Evolutionary conservation across 2,797 vertebrate species (phyloP), one percentile per base, ranked within the genome.

Genomic region (Tenualosa ilisha): DNA sequence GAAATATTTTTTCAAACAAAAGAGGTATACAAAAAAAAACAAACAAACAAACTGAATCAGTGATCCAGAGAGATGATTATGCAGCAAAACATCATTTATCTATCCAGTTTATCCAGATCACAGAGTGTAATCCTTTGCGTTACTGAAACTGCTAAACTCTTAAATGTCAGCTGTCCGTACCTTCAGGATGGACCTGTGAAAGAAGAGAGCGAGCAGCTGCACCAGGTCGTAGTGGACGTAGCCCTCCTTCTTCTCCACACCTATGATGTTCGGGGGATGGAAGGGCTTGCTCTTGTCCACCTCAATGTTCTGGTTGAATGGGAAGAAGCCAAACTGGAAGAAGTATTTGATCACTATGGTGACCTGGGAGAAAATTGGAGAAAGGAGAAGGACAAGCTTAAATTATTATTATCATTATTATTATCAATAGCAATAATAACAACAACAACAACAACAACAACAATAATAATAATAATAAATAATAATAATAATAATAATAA

Each of bases 321-420:
- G 97, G 88, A 99, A 98, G 93, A 99, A 99, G 11, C 97, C 97
- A 86, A 99, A 99, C 92, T 98, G 98, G 94, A 98, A 98, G 92
- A 99, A 98, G 92, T 98, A 99, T 89, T 99, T 99, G 89, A 99
- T 96, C 87, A 98, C 98, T 75, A 99, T 98, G 82, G 97, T 95
- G 61, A 97, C 97, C 98, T 99, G 91, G 61, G 84, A 85, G 50
- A 82, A 40, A 65, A 46, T 26, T 11, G 82, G 6, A 72, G 65
- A 68, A 81, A 61, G 8, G 11, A 65, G 61, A 63, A 61, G 8
- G 11, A 65, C n/a, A 63, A 22, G 22, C 1, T 26, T 2, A 31
- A 31, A 31, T 31, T 31, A 31, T 31, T 31, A 31, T 31, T 31
- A 31, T 31, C 1, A 31, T 31, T 31, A 31, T 31, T 31, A 31